A percentile compares a stretch with the other conserved stretches of the same genome.
These are phyloP conservation scores for Dichetophora obliterata DNA, from an alignment of 2,888 invertebrate genomes.

Conservation along the genomic window DNA sequence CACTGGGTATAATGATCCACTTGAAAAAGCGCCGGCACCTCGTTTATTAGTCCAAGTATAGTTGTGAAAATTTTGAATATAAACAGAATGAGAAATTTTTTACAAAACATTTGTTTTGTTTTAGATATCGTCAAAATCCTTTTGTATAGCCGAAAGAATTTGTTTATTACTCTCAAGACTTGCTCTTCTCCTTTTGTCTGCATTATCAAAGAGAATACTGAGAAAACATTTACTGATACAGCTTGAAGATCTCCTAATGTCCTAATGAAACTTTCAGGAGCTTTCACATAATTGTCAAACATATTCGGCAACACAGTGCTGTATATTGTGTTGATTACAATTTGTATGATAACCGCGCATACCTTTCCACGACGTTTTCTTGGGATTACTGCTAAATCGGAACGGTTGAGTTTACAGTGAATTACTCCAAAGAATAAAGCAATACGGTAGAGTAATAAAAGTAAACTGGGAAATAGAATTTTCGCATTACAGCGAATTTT, in stretches of 20 bases:
- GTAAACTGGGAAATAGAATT: conserved; percentile 47
- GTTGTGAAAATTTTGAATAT: conserved; percentile 54
- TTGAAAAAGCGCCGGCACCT: conserved; percentile 50
- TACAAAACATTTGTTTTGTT: conserved; percentile 45
- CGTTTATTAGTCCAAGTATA: conserved; percentile 53
- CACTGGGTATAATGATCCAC: background rate
- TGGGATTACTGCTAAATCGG: conserved; percentile 43
- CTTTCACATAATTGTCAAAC: conserved; percentile 27
- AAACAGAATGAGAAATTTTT: conserved; percentile 49
- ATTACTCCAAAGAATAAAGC: conserved; percentile 55
- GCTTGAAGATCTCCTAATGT: conserved; percentile 52
- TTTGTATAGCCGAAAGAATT: conserved; percentile 52
- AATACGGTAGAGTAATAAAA: conserved; percentile 50
- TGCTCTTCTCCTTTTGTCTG: conserved; percentile 50
- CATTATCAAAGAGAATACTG: conserved; percentile 52
- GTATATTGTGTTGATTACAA: conserved; percentile 50
- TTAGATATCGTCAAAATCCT: conserved; percentile 47
- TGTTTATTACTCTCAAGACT: conserved; percentile 53
- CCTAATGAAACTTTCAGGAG: conserved; percentile 46
- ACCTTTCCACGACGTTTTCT: conserved; percentile 45
- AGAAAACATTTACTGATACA: conserved; percentile 53
- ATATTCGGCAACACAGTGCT: conserved; percentile 49
- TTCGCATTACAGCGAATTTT: background rate
- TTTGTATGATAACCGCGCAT: conserved; percentile 49
- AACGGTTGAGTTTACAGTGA: conserved; percentile 48